Evolutionary conservation across 2,888 invertebrate species (phyloP).

Genomic region (Baccha elongata): DNA sequence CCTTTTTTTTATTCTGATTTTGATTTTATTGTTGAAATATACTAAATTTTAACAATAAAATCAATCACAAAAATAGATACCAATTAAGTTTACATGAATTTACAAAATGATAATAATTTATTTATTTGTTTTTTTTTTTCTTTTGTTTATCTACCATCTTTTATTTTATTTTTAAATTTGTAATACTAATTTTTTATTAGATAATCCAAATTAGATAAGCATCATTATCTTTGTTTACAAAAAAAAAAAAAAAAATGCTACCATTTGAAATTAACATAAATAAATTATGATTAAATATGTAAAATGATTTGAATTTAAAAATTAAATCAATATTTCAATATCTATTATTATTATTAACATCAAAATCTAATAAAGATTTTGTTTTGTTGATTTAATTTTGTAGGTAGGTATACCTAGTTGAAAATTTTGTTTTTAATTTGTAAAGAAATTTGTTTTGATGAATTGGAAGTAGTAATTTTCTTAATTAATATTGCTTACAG

Average conservation of each 20-base stretch:
- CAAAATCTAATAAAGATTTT: conserved; percentile 10
- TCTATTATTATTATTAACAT: background rate
- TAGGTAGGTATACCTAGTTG: no score
- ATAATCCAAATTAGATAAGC: conserved; percentile 27
- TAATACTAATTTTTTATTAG: background rate
- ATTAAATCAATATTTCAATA: background rate
- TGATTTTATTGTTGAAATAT: no score
- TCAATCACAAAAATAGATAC: no score
- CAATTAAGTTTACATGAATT: no score
- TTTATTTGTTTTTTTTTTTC: background rate
- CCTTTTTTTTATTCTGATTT: no score
- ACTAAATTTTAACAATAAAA: no score
- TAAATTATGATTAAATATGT: conserved; percentile 28
- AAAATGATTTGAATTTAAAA: conserved; percentile 3
- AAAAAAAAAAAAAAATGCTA: no score
- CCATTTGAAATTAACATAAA: conserved; percentile 4
- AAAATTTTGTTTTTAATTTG: no score
- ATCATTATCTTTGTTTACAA: background rate
- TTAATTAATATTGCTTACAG: no score
- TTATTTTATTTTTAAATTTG: background rate
- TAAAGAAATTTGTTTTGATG: no score
- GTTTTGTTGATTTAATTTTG: background rate
- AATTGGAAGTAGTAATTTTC: no score
- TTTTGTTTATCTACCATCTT: background rate
- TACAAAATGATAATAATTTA: background rate